phyloP scores from a whole-genome alignment of 2,113 vertebrate species.

The Entelurus aequoreus region DNA sequence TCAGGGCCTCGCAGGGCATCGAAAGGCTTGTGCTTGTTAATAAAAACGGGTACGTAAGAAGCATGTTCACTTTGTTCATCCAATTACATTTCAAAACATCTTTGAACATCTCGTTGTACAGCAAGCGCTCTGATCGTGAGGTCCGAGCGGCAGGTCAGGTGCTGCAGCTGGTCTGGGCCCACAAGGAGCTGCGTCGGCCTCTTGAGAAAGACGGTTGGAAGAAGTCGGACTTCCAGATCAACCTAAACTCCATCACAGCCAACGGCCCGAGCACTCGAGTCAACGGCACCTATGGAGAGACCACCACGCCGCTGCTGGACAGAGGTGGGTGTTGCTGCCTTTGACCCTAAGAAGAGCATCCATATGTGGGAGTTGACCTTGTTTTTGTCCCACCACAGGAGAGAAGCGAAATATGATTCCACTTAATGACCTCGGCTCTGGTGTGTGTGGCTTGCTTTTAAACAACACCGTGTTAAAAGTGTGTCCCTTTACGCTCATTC shows the following conservation, averaged over 20 bases:
- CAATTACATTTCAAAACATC: background rate
- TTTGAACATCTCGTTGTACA: slow-evolving; percentile 37
- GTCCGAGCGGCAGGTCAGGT: slow-evolving; percentile 86
- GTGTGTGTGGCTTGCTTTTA: slow-evolving; percentile 56
- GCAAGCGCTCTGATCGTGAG: slow-evolving; percentile 90
- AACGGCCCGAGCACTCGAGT: slow-evolving; percentile 65
- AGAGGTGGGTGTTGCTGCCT: slow-evolving; percentile 64
- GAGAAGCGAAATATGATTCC: slow-evolving; percentile 92
- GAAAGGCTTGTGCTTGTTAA: slow-evolving; percentile 95
- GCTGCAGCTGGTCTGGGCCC: slow-evolving; percentile 91
- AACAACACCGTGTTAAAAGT: background rate
- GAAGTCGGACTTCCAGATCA: slow-evolving; percentile 89
- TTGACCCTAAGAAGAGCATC: too few relatives aligned
- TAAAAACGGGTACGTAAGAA: slow-evolving; percentile 82
- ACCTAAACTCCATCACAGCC: slow-evolving; percentile 68
- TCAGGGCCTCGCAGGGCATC: slow-evolving; percentile 87
- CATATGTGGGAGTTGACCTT: background rate
- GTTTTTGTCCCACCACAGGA: slow-evolving; percentile 65
- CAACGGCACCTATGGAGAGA: slow-evolving; percentile 88
- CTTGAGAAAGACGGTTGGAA: slow-evolving; percentile 98
- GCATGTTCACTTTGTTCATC: background rate
- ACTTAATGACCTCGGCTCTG: slow-evolving; percentile 88
- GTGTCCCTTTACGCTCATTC: background rate
- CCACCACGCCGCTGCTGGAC: slow-evolving; percentile 90
- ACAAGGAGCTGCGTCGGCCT: slow-evolving; percentile 88